These are phyloP conservation scores for Florisuga fusca DNA, from an alignment of 2,797 vertebrate genomes.

Conservation along the genomic window DNA sequence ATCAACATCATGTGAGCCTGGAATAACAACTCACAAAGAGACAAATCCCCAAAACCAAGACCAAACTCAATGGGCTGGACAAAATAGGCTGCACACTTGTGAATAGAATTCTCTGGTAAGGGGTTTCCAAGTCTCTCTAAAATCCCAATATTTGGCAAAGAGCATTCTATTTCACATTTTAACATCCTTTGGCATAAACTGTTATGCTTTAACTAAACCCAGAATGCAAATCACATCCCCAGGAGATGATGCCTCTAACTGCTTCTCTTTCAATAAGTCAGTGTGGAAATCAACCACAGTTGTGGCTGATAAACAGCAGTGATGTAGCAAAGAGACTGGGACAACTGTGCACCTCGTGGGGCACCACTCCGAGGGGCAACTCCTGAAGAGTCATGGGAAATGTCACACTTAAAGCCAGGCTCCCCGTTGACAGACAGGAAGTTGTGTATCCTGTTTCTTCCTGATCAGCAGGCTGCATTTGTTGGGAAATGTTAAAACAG, in stretches of 20 bases:
- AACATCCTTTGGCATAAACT: conserved; percentile 30
- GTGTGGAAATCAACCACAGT: background rate
- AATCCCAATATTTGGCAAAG: conserved; percentile 51
- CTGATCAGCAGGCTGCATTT: background rate
- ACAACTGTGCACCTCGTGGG: background rate
- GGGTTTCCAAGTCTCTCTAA: conserved; percentile 36
- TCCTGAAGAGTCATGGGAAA: background rate
- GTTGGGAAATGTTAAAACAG: background rate
- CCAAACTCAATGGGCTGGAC: background rate
- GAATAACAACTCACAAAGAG: background rate
- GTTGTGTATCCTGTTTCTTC: background rate
- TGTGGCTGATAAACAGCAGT: background rate
- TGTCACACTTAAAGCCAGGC: rapidly evolving
- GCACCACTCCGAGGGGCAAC: background rate
- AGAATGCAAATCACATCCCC: conserved; percentile 17
- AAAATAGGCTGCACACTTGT: background rate
- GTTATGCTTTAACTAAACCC: conserved; percentile 48
- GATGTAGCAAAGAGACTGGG: background rate
- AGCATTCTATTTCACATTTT: background rate
- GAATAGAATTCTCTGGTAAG: conserved; percentile 9
- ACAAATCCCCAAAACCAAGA: background rate
- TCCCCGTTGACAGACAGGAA: background rate
- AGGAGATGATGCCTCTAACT: background rate
- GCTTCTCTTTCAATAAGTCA: background rate
- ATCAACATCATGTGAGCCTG: background rate